Conservation (phyloP, 2,888 invertebrate genomes). For the Catocala fraxini region DNA sequence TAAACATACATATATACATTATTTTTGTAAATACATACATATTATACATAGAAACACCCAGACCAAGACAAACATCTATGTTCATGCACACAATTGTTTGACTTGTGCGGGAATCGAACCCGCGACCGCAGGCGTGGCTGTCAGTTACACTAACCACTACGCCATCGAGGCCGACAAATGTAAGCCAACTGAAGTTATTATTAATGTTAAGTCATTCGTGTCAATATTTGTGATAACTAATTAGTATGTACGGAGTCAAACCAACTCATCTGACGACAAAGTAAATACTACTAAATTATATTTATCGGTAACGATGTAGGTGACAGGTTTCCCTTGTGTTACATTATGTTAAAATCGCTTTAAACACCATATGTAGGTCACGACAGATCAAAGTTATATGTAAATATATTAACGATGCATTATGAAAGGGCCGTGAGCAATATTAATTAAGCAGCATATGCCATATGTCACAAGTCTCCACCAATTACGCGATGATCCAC, state of each 20-base stretch:
- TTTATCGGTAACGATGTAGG: conserved; percentile 32
- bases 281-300: conserved; percentile 39
- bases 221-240: conserved; percentile 38
- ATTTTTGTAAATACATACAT: too few species aligned
- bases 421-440: conserved; percentile 59
- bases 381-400: conserved; percentile 41
- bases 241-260: conserved; percentile 36
- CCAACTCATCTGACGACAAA: conserved; percentile 19
- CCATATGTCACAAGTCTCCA: conserved; percentile 79
- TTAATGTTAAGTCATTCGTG: too few species aligned
- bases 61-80: too few species aligned
- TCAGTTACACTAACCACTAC: too few species aligned
- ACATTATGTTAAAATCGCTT: conserved; percentile 38
- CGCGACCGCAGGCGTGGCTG: too few species aligned
- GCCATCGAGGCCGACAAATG: too few species aligned
- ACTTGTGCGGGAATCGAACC: too few species aligned
- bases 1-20: too few species aligned
- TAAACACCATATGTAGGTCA: conserved; percentile 44
- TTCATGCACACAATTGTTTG: too few species aligned
- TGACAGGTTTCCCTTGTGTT: conserved; percentile 27
- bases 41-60: too few species aligned
- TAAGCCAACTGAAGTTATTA: too few species aligned
- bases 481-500: conserved; percentile 70
- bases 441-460: conserved; percentile 77
- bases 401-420: conserved; percentile 61